Conservation (phyloP, 1,140 invertebrate genomes). For the Colletes latitarsis region DNA sequence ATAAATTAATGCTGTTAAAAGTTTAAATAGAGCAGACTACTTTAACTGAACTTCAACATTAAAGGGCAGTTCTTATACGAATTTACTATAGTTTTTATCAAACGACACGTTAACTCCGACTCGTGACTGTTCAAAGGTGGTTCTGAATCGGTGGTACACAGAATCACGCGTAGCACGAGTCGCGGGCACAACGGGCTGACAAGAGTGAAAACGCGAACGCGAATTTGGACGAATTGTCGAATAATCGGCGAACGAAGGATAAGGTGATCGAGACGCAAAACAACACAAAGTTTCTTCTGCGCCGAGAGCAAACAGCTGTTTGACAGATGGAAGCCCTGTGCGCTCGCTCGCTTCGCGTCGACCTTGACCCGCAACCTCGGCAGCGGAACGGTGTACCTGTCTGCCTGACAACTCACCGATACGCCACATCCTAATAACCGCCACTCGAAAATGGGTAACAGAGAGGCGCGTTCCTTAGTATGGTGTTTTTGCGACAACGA, state of each 20-base stretch:
- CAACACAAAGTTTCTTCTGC: slow-evolving; percentile 46
- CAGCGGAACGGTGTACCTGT: slow-evolving; percentile 44
- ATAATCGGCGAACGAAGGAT: slow-evolving; percentile 11
- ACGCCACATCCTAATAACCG: slow-evolving; percentile 71
- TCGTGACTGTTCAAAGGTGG: neutral
- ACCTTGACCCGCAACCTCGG: slow-evolving; percentile 79
- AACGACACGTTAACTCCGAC: neutral
- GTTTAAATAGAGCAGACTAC: neutral
- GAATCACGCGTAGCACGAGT: slow-evolving; percentile 14
- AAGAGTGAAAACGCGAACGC: neutral
- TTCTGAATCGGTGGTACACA: neutral
- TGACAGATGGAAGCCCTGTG: slow-evolving; percentile 76
- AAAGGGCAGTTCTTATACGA: neutral
- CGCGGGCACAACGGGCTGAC: neutral
- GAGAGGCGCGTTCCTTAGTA: slow-evolving; percentile 31
- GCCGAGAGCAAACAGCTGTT: slow-evolving; percentile 79
- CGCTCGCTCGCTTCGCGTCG: slow-evolving; percentile 57
- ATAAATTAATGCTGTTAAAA: neutral
- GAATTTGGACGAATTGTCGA: neutral
- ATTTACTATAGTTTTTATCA: neutral
- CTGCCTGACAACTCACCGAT: slow-evolving; percentile 71
- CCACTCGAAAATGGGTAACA: slow-evolving; percentile 49
- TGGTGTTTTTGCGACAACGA: slow-evolving; percentile 26
- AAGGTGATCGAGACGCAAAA: slow-evolving; percentile 27
- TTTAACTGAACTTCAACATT: neutral